Percentiles rank a stretch among this genome's conserved stretches.
phyloP scores from a whole-genome alignment of 2,797 vertebrate genomes.

The Cossypha polioptera region DNA sequence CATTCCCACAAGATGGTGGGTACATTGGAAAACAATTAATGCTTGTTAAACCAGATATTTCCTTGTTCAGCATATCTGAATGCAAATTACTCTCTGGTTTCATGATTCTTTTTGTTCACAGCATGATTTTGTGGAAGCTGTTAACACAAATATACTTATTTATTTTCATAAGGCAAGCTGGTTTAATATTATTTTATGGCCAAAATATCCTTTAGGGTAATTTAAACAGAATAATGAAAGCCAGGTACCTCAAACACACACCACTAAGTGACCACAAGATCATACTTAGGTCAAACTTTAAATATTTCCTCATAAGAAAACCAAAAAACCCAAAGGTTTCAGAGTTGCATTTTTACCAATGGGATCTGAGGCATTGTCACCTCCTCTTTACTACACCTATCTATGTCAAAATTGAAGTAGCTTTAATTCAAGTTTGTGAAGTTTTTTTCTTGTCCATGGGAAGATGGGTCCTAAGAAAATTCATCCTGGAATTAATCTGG shows the following conservation, averaged over 20 bases:
- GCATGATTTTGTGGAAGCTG: not conserved
- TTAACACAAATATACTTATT: not conserved
- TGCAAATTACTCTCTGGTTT: not conserved
- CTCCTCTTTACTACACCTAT: not conserved
- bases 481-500: not conserved
- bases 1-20: not conserved
- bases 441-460: not conserved
- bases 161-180: not conserved
- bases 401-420: not conserved
- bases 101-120: not conserved
- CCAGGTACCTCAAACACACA: not conserved
- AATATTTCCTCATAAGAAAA: not conserved
- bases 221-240: not conserved
- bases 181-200: not conserved
- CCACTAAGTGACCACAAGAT: not conserved
- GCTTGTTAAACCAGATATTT: not conserved
- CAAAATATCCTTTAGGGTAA: not conserved
- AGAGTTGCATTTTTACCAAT: not conserved
- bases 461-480: not conserved
- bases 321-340: accelerated
- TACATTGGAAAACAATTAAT: not conserved
- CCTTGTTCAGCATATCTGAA: not conserved
- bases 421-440: not conserved
- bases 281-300: not conserved
- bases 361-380: not conserved